A percentile compares a stretch with the other conserved stretches of the same genome.
Conservation (phyloP, 92 coral and sea anemone species). For the Diadumene lineata region DNA sequence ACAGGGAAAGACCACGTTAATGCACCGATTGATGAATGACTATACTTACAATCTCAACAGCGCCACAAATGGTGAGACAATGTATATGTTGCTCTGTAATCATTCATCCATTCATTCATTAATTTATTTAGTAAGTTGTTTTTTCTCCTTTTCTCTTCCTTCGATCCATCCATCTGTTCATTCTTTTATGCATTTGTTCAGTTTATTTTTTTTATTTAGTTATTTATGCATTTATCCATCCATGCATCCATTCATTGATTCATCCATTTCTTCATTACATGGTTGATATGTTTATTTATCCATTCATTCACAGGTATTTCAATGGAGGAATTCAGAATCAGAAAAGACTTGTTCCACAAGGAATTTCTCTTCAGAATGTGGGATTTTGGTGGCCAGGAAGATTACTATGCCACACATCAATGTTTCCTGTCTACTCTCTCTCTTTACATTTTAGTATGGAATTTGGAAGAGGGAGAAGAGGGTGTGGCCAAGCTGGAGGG, state of each 20-base stretch:
- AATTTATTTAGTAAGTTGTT: too few species aligned
- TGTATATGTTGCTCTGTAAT: not conserved
- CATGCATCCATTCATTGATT: too few species aligned
- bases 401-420: slow-evolving; percentile 91
- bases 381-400: slow-evolving; percentile 99
- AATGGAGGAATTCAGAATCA: slow-evolving; percentile 76
- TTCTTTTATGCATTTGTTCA: too few species aligned
- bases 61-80: slow-evolving; percentile 78
- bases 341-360: slow-evolving; percentile 50
- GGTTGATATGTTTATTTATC: too few species aligned
- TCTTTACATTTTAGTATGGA: slow-evolving; percentile 92
- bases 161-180: too few species aligned
- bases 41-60: slow-evolving; percentile 66
- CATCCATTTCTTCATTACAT: too few species aligned
- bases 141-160: too few species aligned
- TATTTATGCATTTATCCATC: too few species aligned
- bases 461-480: slow-evolving; percentile 73
- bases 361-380: slow-evolving; percentile 81
- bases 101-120: too few species aligned
- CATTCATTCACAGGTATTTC: slow-evolving; percentile 58
- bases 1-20: slow-evolving; percentile 95
- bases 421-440: slow-evolving; percentile 90
- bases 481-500: slow-evolving; percentile 64
- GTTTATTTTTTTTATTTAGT: too few species aligned
- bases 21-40: slow-evolving; percentile 81